phyloP scores from a whole-genome alignment of 2,888 invertebrate species.

The Polymixis lichenea region DNA sequence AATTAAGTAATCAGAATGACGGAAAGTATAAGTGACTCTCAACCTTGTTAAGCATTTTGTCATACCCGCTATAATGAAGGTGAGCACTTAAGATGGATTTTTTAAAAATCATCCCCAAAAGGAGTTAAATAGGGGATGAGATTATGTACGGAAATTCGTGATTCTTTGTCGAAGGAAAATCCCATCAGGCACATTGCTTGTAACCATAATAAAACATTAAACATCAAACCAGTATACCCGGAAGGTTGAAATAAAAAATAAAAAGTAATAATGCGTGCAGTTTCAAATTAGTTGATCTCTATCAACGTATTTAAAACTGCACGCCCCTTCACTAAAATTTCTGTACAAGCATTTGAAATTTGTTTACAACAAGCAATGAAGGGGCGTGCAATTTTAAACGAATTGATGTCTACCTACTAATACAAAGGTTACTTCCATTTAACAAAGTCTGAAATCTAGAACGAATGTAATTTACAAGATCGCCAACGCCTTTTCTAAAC shows the following conservation, averaged over 20 bases:
- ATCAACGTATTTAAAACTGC: background rate
- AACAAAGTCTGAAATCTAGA: conserved; percentile 5
- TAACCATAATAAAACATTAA: too few species aligned
- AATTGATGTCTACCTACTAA: too few species aligned
- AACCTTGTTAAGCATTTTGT: background rate
- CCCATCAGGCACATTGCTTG: background rate
- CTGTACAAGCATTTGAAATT: too few species aligned
- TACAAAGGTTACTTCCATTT: background rate
- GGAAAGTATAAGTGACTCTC: background rate
- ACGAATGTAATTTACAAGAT: background rate
- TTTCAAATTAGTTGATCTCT: too few species aligned
- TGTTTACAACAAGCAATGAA: too few species aligned
- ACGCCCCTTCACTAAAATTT: too few species aligned
- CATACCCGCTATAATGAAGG: background rate
- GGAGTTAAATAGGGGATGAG: background rate
- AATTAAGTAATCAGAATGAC: background rate
- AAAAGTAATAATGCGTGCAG: too few species aligned
- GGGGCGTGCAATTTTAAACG: too few species aligned
- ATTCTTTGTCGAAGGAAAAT: too few species aligned
- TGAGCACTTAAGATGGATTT: background rate
- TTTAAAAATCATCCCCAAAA: background rate
- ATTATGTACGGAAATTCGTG: background rate
- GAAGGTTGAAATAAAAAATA: background rate
- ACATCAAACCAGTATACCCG: too few species aligned
- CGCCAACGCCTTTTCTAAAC: conserved; percentile 8